These are phyloP conservation scores for Isoperla grammatica DNA, from an alignment of 2,888 invertebrate genomes.

Conservation along the genomic window DNA sequence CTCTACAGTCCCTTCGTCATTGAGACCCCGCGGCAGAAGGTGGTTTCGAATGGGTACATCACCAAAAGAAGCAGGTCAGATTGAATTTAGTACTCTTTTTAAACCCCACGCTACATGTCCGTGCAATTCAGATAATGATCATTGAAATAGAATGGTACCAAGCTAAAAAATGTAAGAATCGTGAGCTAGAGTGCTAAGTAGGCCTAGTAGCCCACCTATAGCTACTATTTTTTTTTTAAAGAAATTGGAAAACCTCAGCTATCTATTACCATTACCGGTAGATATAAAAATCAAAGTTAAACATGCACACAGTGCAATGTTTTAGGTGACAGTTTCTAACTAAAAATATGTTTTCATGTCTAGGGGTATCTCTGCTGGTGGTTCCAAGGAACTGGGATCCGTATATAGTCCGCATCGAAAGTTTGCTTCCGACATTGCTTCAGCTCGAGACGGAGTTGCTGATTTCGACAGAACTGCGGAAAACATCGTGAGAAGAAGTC, in stretches of 20 bases:
- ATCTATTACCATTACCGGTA: no score
- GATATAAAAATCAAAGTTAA: no score
- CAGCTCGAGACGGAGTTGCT: conserved; percentile 21
- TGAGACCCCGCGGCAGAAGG: conserved; percentile 54
- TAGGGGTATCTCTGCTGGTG: not conserved
- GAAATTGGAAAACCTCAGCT: no score
- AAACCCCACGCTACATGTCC: no score
- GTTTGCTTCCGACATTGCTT: conserved; percentile 21
- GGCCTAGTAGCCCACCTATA: no score
- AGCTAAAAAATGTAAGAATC: not conserved
- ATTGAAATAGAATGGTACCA: no score
- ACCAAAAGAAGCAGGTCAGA: not conserved
- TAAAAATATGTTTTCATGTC: not conserved
- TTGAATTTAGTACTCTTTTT: not conserved
- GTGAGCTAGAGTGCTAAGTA: not conserved
- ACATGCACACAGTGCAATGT: no score
- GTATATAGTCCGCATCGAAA: conserved; percentile 12
- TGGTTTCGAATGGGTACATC: not conserved
- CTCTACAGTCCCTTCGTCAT: conserved; percentile 72
- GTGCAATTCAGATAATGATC: no score
- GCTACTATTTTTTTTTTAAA: no score
- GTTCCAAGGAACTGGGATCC: not conserved
- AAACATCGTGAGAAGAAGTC: conserved; percentile 14
- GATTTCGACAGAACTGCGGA: conserved; percentile 18
- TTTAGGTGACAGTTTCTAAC: no score